Evolutionary conservation across 2,888 invertebrate genomes (phyloP).

Genomic region (Sarcophaga subvicina): DNA sequence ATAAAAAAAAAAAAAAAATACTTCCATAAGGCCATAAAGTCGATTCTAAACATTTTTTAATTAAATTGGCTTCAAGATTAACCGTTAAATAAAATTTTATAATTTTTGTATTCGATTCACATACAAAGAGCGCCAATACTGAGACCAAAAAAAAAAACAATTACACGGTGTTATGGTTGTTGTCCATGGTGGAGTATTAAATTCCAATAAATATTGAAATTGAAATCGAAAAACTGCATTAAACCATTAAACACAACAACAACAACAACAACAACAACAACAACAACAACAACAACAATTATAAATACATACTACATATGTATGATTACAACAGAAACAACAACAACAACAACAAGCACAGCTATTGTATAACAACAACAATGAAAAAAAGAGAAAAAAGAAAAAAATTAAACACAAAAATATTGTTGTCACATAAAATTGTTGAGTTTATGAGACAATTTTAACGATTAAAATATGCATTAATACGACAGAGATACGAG

Average conservation of each 20-base stretch:
- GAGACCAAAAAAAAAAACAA: background rate
- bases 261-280: conserved; percentile 16
- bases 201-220: conserved; percentile 65
- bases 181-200: conserved; percentile 43
- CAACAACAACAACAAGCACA: background rate
- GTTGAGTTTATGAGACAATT: conserved; percentile 66
- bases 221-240: conserved; percentile 51
- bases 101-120: no score
- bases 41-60: no score
- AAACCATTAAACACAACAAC: conserved; percentile 57
- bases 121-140: no score
- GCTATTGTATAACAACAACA: no score
- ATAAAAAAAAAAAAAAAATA: no score
- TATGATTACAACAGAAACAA: background rate
- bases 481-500: conserved; percentile 22
- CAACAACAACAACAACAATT: conserved; percentile 2
- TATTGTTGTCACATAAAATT: conserved; percentile 67
- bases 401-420: background rate
- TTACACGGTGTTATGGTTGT: conserved; percentile 4
- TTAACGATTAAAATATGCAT: conserved; percentile 66
- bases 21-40: no score
- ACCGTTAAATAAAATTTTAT: no score
- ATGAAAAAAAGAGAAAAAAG: no score
- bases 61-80: no score
- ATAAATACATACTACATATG: no score